These are phyloP conservation scores for Hydractinia symbiolongicarpus DNA, from an alignment of 30 jellyfish, hydroid and myxozoan genomes.

Conservation along the genomic window DNA sequence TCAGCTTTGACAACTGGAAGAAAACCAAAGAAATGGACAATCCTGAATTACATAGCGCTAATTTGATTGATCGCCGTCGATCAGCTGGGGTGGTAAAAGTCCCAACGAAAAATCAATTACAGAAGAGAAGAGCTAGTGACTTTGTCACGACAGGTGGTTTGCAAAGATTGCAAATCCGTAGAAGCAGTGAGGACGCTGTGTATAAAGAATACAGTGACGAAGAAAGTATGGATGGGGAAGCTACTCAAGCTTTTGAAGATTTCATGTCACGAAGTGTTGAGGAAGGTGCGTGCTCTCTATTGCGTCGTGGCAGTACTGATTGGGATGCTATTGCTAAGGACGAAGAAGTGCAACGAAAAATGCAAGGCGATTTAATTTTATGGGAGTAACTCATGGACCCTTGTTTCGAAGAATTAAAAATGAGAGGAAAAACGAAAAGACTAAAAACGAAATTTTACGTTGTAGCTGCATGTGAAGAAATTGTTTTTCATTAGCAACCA, in stretches of 20 bases:
- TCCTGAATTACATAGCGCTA: neutral
- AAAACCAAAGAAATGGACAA: constrained; percentile 11
- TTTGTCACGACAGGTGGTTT: constrained; percentile 12
- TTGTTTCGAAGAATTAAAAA: no score
- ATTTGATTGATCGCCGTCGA: neutral
- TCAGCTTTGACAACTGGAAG: constrained; percentile 13
- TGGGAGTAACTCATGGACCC: constrained; percentile 2
- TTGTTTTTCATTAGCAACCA: no score
- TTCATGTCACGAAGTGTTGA: constrained; percentile 16
- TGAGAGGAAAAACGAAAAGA: no score
- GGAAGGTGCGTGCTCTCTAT: constrained; percentile 13
- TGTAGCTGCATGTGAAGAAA: no score
- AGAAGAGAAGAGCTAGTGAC: constrained; percentile 11
- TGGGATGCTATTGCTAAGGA: constrained; percentile 24
- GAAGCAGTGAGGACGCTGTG: constrained; percentile 26
- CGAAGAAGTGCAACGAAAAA: constrained; percentile 21
- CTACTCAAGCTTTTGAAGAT: neutral
- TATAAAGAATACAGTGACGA: neutral
- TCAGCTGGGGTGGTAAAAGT: neutral
- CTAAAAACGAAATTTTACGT: no score
- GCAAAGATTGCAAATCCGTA: neutral
- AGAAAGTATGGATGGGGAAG: constrained; percentile 14
- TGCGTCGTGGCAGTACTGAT: constrained; percentile 25
- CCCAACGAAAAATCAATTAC: neutral
- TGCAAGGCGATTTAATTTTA: constrained; percentile 21